Conservation (phyloP, 2,797 vertebrate genomes). For the Sebastiscus albofasciatus region DNA sequence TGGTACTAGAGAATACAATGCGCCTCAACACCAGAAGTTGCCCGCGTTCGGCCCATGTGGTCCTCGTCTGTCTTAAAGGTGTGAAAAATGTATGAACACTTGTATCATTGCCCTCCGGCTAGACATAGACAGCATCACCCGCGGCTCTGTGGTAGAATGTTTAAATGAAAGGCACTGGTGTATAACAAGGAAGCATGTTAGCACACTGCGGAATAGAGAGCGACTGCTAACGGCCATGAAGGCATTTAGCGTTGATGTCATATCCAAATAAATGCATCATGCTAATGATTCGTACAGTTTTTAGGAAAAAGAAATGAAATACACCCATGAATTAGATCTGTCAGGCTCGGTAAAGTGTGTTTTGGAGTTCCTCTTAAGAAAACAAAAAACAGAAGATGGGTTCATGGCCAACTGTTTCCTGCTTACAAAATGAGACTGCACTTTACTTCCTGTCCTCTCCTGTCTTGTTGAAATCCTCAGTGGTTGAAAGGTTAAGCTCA, state of each 20-base stretch:
- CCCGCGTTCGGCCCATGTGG: constrained; percentile 51
- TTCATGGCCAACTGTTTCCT: background rate
- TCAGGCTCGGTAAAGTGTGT: background rate
- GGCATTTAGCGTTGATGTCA: background rate
- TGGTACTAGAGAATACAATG: constrained; percentile 3
- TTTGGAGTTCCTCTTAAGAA: constrained; percentile 4
- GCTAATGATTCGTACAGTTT: background rate
- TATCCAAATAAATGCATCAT: background rate
- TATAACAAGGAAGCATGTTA: constrained; percentile 15
- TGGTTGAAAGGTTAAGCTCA: background rate
- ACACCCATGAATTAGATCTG: constrained; percentile 11
- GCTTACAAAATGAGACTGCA: background rate
- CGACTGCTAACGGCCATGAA: constrained; percentile 1
- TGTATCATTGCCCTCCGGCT: constrained; percentile 66
- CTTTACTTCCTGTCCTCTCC: background rate
- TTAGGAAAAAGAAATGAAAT: background rate
- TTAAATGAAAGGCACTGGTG: constrained; percentile 56
- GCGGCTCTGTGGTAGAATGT: constrained; percentile 49
- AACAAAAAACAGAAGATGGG: background rate
- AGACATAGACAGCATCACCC: constrained; percentile 69
- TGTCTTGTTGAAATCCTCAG: background rate
- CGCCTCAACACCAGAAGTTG: constrained; percentile 7
- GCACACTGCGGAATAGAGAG: constrained; percentile 1
- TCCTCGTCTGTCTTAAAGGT: constrained; percentile 68
- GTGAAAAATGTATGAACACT: constrained; percentile 74